Percentiles rank a stretch among this genome's conserved stretches.
These are phyloP conservation scores for Austrolebias charrua DNA, from an alignment of 2,797 vertebrate genomes.

Conservation along the genomic window DNA sequence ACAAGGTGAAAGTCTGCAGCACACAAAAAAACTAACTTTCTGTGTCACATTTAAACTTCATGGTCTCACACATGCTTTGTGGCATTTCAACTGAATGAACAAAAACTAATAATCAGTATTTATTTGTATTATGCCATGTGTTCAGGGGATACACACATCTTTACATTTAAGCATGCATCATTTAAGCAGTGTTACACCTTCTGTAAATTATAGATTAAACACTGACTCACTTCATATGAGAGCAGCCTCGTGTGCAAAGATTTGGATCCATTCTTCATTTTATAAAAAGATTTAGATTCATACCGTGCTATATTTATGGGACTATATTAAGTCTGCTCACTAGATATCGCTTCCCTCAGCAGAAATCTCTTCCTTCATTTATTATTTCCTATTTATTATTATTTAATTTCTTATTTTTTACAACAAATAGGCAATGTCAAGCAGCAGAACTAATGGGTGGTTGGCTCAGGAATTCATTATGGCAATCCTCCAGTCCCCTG, in stretches of 20 bases:
- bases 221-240: slow-evolving; percentile 29
- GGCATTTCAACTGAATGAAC: slow-evolving; percentile 52
- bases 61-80: slow-evolving; percentile 57
- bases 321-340: slow-evolving; percentile 48
- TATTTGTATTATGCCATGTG: slow-evolving; percentile 33
- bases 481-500: slow-evolving; percentile 74
- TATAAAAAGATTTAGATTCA: slow-evolving; percentile 56
- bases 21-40: slow-evolving; percentile 49
- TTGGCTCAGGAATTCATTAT: slow-evolving; percentile 81
- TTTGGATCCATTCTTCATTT: slow-evolving; percentile 40
- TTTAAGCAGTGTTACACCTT: slow-evolving; percentile 59
- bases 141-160: slow-evolving; percentile 36
- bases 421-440: slow-evolving; percentile 76
- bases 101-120: slow-evolving; percentile 30
- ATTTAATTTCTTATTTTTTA: slow-evolving; percentile 54
- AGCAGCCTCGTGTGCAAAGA: slow-evolving; percentile 37
- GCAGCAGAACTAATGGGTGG: slow-evolving; percentile 76
- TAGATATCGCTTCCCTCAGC: slow-evolving; percentile 65
- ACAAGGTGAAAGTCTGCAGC: slow-evolving; percentile 66
- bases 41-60: slow-evolving; percentile 22
- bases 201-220: slow-evolving; percentile 42
- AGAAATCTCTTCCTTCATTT: slow-evolving; percentile 52
- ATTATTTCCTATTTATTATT: slow-evolving; percentile 26
- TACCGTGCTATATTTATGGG: slow-evolving; percentile 55
- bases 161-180: slow-evolving; percentile 49